phyloP scores from a whole-genome alignment of 2,888 invertebrate genomes.

The Reticulitermes lucifugus region DNA sequence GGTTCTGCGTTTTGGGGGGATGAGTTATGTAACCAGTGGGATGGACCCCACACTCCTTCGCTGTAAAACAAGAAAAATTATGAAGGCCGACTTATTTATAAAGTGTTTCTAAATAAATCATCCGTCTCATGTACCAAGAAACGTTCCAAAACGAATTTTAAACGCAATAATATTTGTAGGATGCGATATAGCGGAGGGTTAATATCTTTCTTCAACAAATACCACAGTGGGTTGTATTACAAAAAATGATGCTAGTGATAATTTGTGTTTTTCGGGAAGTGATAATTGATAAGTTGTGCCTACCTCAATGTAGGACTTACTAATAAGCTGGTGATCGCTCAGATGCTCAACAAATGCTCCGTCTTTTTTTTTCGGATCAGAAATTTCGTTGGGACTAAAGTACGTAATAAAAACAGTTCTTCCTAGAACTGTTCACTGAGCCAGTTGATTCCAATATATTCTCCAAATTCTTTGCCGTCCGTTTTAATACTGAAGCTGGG shows the following conservation, averaged over 20 bases:
- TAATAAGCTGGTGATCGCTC: too few species aligned
- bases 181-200: not conserved
- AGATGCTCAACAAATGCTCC: too few species aligned
- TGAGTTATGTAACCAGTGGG: conserved; percentile 6
- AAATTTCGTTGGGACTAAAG: too few species aligned
- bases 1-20: not conserved
- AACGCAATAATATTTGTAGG: not conserved
- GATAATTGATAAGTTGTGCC: too few species aligned
- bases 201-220: conserved; percentile 6
- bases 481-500: too few species aligned
- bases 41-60: conserved; percentile 6
- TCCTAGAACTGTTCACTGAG: too few species aligned
- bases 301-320: too few species aligned
- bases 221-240: not conserved
- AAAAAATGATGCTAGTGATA: not conserved
- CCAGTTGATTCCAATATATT: too few species aligned
- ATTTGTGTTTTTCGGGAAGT: too few species aligned
- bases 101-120: conserved; percentile 30
- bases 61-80: not conserved
- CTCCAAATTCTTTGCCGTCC: too few species aligned
- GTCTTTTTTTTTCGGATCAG: too few species aligned
- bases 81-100: conserved; percentile 16
- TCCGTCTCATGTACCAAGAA: not conserved
- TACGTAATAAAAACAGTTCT: too few species aligned
- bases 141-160: conserved; percentile 3